Evolutionary conservation across 2,797 vertebrate species (phyloP), one percentile per base, ranked within the genome.

Genomic region (Pangasius mekongensis): DNA sequence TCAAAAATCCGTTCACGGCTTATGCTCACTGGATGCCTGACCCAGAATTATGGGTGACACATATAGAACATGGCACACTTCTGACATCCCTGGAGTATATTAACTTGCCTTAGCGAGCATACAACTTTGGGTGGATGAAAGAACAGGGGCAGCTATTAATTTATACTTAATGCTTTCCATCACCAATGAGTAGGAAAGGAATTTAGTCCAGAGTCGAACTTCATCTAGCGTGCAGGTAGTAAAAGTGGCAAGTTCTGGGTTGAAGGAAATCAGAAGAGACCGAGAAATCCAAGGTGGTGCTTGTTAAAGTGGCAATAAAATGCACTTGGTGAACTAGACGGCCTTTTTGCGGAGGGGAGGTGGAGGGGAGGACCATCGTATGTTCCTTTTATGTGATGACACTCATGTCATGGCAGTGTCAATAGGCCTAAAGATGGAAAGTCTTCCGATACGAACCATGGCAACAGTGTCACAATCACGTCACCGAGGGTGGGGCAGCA

Each of bases 381-480:
- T 67, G 62, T 8, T 69, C 18, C 24, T 84, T 64, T 54, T 66
- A 47, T 49, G 13, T 30, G 39, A 64, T 49, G 43, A 69, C 30
- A 33, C n/a, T 69, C 83, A 36, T 54, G 47, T 52, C 47, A 30
- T 54, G 30, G 83, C 54, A 83, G 86, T 33, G 80, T 56, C 47
- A 30, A 81, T 80, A 90, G 73, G 67, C 66, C 77, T 43, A 27
- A 13, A 86, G 83, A 71, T 74, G 86, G 90, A 84, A 94, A 96
- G 92, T 95, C 95, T 95, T 95, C 95, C 93, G 87, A 69, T 84
- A 93, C 92, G 93, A 93, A 91, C 95, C 94, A 90, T 95, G 94
- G 96, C 95, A 96, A 96, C 96, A 96, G 94, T 90, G 30, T 93
- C 93, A 91, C 86, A 4, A 47, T 81, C 94, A 94, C 89, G 91